Conservation (phyloP, 92 coral and sea anemone species). For the Scolanthus callimorphus region DNA sequence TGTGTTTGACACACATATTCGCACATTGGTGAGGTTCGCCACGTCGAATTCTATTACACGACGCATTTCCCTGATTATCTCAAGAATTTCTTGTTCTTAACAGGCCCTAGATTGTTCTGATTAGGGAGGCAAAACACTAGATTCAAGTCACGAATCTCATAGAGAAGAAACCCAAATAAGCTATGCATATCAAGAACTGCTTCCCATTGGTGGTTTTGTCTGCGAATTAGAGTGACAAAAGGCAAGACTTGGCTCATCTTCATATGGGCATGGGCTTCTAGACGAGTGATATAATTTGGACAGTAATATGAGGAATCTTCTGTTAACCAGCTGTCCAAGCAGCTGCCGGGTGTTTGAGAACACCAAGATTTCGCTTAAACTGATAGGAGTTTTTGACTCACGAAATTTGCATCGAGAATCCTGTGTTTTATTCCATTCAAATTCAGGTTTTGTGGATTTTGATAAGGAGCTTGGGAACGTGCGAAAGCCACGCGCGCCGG, state of each 20-base stretch:
- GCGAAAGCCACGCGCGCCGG: no score
- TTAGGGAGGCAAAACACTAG: background rate
- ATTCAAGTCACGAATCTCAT: constrained; percentile 1
- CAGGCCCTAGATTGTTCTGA: background rate
- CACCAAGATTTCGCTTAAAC: constrained; percentile 33
- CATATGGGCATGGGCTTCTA: constrained; percentile 37
- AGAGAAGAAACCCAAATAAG: background rate
- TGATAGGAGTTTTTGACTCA: constrained; percentile 19
- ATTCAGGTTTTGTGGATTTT: background rate
- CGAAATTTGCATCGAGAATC: constrained; percentile 3
- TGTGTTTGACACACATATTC: background rate
- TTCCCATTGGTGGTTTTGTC: background rate
- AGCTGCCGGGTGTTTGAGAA: constrained; percentile 58
- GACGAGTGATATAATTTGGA: constrained; percentile 25
- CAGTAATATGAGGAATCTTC: constrained; percentile 65
- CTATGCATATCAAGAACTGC: background rate
- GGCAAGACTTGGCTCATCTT: constrained; percentile 2
- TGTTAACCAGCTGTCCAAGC: constrained; percentile 82
- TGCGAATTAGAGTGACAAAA: constrained; percentile 1
- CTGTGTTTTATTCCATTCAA: background rate
- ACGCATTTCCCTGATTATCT: background rate
- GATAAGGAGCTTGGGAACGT: no score
- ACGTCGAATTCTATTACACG: constrained; percentile 1
- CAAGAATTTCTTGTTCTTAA: background rate
- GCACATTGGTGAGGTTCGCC: background rate